phyloP scores from a whole-genome alignment of 2,888 invertebrate species.

The Timema podura region DNA sequence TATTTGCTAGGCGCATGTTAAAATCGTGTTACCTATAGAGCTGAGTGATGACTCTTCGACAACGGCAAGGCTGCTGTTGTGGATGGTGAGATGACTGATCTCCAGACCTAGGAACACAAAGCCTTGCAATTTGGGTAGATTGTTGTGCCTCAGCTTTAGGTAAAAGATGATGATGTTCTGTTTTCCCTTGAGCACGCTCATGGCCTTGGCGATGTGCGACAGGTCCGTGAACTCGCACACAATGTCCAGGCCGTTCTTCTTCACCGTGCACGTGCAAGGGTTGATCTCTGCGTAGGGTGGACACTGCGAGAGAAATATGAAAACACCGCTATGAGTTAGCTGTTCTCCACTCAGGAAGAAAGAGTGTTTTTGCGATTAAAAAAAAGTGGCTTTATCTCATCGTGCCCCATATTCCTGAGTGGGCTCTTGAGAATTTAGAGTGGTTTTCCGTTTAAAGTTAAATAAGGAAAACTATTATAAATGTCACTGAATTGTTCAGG shows the following conservation, averaged over 20 bases:
- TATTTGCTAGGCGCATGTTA: too few relatives aligned
- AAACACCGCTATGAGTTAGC: too few relatives aligned
- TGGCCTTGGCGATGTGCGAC: slow-evolving; percentile 71
- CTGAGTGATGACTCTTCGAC: slow-evolving; percentile 84
- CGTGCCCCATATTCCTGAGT: too few relatives aligned
- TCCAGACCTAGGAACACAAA: slow-evolving; percentile 84
- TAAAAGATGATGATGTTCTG: slow-evolving; percentile 78
- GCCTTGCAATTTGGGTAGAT: slow-evolving; percentile 76
- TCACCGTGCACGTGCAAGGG: slow-evolving; percentile 79
- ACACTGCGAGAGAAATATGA: slow-evolving; percentile 52
- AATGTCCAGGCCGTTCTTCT: slow-evolving; percentile 84
- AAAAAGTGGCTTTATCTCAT: too few relatives aligned
- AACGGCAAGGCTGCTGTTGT: slow-evolving; percentile 81
- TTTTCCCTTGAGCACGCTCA: slow-evolving; percentile 76
- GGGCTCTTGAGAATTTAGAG: too few relatives aligned
- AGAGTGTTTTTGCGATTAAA: too few relatives aligned
- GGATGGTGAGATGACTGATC: slow-evolving; percentile 82
- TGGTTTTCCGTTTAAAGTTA: too few relatives aligned
- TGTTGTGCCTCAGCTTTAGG: slow-evolving; percentile 81
- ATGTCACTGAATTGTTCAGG: too few relatives aligned
- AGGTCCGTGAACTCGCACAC: slow-evolving; percentile 84
- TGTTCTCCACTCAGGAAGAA: too few relatives aligned
- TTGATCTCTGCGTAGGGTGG: slow-evolving; percentile 69
- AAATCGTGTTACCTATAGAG: slow-evolving; percentile 65
- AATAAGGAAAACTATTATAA: too few relatives aligned